phyloP scores from a whole-genome alignment of 2,113 vertebrate species.

The Brachyhypopomus occidentalis region DNA sequence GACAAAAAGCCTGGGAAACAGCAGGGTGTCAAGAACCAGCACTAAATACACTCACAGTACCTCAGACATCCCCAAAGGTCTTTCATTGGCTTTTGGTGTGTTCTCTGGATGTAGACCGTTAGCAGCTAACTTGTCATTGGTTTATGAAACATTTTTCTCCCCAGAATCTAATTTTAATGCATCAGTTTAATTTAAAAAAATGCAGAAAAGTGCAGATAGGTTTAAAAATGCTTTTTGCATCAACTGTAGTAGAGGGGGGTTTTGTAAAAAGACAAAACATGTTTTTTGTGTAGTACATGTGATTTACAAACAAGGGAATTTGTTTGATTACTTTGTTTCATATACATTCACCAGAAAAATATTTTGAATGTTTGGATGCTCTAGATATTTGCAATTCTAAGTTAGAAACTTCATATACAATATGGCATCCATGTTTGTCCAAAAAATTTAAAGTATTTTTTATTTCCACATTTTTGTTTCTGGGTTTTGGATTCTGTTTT shows the following conservation, averaged over 20 bases:
- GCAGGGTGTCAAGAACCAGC: slow-evolving; percentile 82
- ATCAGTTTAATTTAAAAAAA: neutral
- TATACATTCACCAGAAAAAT: neutral
- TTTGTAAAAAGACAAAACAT: neutral
- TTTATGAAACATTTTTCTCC: neutral
- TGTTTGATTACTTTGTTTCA: slow-evolving; percentile 32
- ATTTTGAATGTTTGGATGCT: slow-evolving; percentile 11
- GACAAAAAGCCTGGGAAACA: slow-evolving; percentile 91
- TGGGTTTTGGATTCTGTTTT: slow-evolving; percentile 42
- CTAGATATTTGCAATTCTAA: slow-evolving; percentile 19
- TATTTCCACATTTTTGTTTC: slow-evolving; percentile 36
- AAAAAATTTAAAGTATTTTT: neutral
- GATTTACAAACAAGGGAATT: neutral
- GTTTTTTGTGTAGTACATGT: neutral
- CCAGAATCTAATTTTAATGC: neutral
- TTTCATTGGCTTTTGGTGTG: neutral
- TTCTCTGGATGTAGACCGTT: neutral
- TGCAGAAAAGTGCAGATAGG: neutral
- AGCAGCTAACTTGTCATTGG: neutral
- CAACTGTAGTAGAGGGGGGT: neutral
- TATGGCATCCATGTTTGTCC: neutral
- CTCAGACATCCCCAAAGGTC: slow-evolving; percentile 4
- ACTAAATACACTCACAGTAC: slow-evolving; percentile 67
- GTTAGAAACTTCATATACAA: slow-evolving; percentile 13
- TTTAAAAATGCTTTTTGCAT: neutral